Conservation (phyloP, 64 coral and sea anemone genomes). For the Anthopleura sola region DNA sequence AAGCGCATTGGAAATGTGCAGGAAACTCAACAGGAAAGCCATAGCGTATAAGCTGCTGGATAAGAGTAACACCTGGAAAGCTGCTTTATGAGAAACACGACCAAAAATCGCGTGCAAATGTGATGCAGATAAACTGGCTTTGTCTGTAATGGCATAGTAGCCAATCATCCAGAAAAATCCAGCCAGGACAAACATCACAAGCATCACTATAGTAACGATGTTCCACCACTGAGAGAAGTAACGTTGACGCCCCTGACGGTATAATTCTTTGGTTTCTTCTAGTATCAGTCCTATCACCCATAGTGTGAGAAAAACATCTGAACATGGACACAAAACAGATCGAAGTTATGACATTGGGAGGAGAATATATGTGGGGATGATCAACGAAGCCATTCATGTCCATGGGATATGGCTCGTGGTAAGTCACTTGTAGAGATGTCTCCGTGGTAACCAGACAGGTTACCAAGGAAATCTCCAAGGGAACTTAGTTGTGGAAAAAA, state of each 20-base stretch:
- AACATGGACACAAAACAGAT: neutral
- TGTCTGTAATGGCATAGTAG: neutral
- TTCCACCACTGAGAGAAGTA: constrained; percentile 79
- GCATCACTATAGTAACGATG: constrained; percentile 46
- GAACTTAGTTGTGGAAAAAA: no score
- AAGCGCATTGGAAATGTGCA: constrained; percentile 35
- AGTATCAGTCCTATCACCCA: constrained; percentile 45
- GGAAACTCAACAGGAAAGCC: constrained; percentile 33
- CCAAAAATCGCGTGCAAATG: neutral
- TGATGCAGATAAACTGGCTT: neutral
- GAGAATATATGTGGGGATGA: no score
- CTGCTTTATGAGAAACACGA: neutral
- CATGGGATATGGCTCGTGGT: no score
- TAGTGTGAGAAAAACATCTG: constrained; percentile 42
- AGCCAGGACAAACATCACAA: constrained; percentile 29
- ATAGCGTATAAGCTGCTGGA: constrained; percentile 24
- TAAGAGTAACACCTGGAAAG: neutral
- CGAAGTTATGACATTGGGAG: no score
- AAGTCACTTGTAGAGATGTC: neutral
- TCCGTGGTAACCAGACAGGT: neutral
- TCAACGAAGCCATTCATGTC: no score
- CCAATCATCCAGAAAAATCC: constrained; percentile 50
- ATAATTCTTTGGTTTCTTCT: constrained; percentile 46
- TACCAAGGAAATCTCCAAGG: no score
- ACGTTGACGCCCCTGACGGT: constrained; percentile 48